These are phyloP conservation scores for Gallinago jamesoni DNA, from an alignment of 2,113 vertebrate genomes.

Conservation along the genomic window DNA sequence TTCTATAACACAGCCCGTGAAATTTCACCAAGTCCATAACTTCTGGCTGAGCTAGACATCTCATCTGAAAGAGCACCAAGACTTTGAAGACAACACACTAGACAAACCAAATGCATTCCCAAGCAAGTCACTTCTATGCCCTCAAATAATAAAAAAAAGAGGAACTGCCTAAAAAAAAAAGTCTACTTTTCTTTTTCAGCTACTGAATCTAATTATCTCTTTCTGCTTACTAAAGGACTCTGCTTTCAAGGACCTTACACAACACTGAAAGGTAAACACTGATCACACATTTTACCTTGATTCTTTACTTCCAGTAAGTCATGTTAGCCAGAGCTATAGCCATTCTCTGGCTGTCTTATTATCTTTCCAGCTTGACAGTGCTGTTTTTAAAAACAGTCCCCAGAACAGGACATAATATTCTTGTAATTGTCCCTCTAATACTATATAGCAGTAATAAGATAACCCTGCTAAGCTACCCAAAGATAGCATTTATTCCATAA, in stretches of 20 bases:
- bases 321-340: not conserved
- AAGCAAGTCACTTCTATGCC: not conserved
- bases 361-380: not conserved
- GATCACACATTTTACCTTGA: not conserved
- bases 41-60: not conserved
- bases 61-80: not conserved
- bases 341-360: not conserved
- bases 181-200: not conserved
- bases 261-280: not conserved
- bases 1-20: not conserved
- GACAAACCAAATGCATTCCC: not conserved
- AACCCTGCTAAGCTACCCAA: not conserved
- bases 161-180: not conserved
- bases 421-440: not conserved
- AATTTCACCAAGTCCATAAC: not conserved
- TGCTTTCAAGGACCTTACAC: not conserved
- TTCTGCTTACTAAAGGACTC: not conserved
- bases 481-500: slow-evolving; percentile 15
- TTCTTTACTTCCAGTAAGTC: not conserved
- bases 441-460: not conserved
- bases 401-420: slow-evolving; percentile 16
- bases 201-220: not conserved
- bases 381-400: slow-evolving; percentile 1
- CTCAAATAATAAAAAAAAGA: not conserved
- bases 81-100: not conserved